These are phyloP conservation scores for Graphium colonna DNA, from an alignment of 2,888 invertebrate species.

Conservation along the genomic window DNA sequence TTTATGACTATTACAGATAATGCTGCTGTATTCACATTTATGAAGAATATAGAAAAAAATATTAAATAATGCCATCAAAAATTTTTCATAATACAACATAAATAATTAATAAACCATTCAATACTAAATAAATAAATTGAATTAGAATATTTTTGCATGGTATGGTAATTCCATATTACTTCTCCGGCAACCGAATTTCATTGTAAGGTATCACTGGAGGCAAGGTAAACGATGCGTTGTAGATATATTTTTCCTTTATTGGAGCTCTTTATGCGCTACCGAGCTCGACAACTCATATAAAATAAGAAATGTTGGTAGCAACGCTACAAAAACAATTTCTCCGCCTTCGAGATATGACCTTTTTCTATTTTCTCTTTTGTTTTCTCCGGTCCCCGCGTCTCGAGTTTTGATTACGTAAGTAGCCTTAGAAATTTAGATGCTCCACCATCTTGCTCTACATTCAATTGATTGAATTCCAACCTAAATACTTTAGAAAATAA, in stretches of 20 bases:
- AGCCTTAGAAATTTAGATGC: constrained; percentile 1
- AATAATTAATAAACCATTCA: too few relatives aligned
- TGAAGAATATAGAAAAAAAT: too few relatives aligned
- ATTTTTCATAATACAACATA: too few relatives aligned
- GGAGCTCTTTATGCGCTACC: constrained; percentile 27
- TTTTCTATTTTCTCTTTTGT: constrained; percentile 34
- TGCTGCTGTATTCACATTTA: too few relatives aligned
- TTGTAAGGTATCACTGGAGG: constrained; percentile 11
- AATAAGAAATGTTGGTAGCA: constrained; percentile 31
- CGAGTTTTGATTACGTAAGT: constrained; percentile 27
- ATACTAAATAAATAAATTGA: too few relatives aligned
- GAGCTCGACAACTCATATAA: constrained; percentile 31
- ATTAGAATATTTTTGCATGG: too few relatives aligned
- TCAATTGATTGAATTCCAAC: background rate
- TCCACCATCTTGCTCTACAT: background rate
- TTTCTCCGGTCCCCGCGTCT: constrained; percentile 25
- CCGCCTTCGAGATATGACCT: constrained; percentile 41
- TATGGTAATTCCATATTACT: background rate
- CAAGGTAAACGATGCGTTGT: constrained; percentile 27
- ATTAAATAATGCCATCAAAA: too few relatives aligned
- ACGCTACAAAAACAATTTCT: constrained; percentile 45
- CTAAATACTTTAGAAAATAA: background rate
- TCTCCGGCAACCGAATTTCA: constrained; percentile 5
- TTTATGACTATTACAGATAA: too few relatives aligned
- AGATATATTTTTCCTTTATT: constrained; percentile 33